These are phyloP conservation scores for Eublepharis macularius DNA, from an alignment of 2,113 vertebrate species.

Conservation along the genomic window DNA sequence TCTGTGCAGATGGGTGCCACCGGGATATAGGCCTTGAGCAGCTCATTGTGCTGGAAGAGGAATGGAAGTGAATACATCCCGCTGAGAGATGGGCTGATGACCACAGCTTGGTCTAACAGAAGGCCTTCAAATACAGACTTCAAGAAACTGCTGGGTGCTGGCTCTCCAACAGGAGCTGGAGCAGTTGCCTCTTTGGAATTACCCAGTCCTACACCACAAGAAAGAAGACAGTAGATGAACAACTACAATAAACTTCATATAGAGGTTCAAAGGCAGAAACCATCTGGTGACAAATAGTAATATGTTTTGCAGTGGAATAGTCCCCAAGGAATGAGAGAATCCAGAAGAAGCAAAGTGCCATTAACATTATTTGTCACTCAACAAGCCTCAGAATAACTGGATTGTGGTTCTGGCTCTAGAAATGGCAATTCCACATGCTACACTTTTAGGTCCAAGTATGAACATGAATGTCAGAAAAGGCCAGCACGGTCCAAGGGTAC, in stretches of 20 bases:
- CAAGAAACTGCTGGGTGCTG: conserved; percentile 82
- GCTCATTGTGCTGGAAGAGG: conserved; percentile 80
- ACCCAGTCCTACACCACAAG: conserved; percentile 80
- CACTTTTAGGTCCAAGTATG: background rate
- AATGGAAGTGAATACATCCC: conserved; percentile 97
- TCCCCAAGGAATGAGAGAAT: background rate
- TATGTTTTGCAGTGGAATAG: background rate
- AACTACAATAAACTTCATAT: background rate
- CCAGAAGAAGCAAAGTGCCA: background rate
- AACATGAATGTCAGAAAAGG: background rate
- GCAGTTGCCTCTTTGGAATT: conserved; percentile 81
- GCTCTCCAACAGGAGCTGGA: conserved; percentile 79
- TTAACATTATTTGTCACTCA: background rate
- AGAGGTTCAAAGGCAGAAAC: background rate
- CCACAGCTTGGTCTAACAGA: conserved; percentile 78
- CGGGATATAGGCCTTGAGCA: conserved; percentile 87
- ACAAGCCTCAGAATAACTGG: rapidly evolving
- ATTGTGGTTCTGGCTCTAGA: background rate
- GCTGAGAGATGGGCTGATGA: conserved; percentile 94
- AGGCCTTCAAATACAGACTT: conserved; percentile 81
- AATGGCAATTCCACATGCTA: background rate
- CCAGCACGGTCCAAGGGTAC: background rate
- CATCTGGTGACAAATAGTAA: background rate
- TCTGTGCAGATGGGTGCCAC: conserved; percentile 97
- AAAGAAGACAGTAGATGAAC: conserved; percentile 1